Conservation (phyloP, 2,797 vertebrate species). For the Danio albolineatus region DNA sequence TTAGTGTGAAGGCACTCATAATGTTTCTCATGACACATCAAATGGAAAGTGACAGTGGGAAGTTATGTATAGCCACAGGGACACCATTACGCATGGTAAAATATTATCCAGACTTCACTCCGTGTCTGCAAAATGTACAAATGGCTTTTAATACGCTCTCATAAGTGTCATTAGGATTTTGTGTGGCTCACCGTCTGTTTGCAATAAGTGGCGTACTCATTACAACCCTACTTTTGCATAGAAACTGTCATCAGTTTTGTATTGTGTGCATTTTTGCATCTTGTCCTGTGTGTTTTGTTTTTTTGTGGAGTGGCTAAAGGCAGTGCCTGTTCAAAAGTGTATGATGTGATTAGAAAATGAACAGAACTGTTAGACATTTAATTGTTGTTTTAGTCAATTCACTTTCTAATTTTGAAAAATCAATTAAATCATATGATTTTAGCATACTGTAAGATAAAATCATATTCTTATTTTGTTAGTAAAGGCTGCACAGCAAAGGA, state of each 20-base stretch:
- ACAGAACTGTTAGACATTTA: not conserved
- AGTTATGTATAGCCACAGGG: conserved; percentile 59
- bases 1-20: conserved; percentile 46
- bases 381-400: not conserved
- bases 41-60: conserved; percentile 61
- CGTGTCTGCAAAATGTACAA: conserved; percentile 49
- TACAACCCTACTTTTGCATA: conserved; percentile 10
- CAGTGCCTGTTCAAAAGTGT: not conserved
- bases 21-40: conserved; percentile 62
- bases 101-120: conserved; percentile 50
- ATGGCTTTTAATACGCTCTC: conserved; percentile 58
- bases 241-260: conserved; percentile 17
- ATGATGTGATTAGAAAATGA: not conserved
- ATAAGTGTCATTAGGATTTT: conserved; percentile 54
- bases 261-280: not conserved
- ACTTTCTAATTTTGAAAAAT: no score
- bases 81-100: conserved; percentile 58
- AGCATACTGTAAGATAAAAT: no score
- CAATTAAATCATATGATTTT: no score
- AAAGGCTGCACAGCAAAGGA: no score
- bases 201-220: conserved; percentile 45
- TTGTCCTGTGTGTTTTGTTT: not conserved
- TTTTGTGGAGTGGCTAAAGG: not conserved
- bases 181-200: conserved; percentile 46
- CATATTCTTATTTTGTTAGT: no score